These are phyloP conservation scores for Chitala chitala DNA, from an alignment of 2,113 vertebrate genomes.

Conservation along the genomic window DNA sequence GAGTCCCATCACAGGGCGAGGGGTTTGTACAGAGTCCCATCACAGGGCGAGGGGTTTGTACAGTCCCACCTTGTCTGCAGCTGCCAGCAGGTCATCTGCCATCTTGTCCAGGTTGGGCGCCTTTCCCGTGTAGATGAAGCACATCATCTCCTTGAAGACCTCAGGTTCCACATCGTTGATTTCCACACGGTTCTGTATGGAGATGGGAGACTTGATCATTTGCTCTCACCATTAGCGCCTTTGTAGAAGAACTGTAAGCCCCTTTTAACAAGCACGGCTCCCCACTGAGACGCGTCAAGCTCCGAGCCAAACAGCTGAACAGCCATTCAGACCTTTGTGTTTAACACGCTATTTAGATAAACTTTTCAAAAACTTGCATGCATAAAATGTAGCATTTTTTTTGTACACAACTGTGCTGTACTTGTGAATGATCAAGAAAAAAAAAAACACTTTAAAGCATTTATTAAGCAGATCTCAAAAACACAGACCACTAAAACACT, in stretches of 20 bases:
- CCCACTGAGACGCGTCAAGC: no score
- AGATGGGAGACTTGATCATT: not conserved
- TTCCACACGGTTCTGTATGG: slow-evolving; percentile 88
- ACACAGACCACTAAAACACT: not conserved
- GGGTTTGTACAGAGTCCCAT: no score
- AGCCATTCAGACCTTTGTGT: not conserved
- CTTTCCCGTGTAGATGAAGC: slow-evolving; percentile 96
- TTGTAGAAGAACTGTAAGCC: not conserved
- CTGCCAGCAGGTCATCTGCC: slow-evolving; percentile 94
- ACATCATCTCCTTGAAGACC: slow-evolving; percentile 99
- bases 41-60: not conserved
- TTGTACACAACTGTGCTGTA: not conserved
- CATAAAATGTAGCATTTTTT: not conserved
- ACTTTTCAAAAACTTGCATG: not conserved
- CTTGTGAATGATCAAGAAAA: not conserved
- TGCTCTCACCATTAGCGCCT: not conserved
- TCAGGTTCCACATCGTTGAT: slow-evolving; percentile 97
- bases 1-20: no score
- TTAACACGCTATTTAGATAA: not conserved
- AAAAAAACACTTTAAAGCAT: not conserved
- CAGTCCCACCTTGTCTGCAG: slow-evolving; percentile 85
- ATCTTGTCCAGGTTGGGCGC: slow-evolving; percentile 97
- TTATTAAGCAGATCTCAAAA: slow-evolving; percentile 3
- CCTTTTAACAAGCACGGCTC: no score
- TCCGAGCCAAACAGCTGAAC: not conserved